phyloP scores from a whole-genome alignment of 1,140 invertebrate genomes.

The Phenacoccus solenopsis region DNA sequence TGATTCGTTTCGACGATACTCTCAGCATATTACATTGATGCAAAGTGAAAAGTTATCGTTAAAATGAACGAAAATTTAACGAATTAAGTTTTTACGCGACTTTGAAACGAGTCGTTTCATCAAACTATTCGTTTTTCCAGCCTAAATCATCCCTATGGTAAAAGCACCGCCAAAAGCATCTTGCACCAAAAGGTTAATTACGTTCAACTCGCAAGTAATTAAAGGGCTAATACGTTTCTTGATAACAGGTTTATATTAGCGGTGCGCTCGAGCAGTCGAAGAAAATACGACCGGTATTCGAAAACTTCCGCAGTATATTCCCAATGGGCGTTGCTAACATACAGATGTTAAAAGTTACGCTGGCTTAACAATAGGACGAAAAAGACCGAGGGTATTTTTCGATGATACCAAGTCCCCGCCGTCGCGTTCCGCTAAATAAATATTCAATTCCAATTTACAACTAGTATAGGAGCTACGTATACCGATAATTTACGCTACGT shows the following conservation, averaged over 20 bases:
- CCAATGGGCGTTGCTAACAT: background rate
- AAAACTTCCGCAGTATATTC: background rate
- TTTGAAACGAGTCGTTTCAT: background rate
- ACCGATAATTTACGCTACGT: too few species aligned
- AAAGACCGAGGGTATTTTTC: background rate
- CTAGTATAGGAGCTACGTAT: too few species aligned
- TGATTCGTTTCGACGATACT: too few species aligned
- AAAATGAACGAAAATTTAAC: background rate
- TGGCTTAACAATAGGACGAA: background rate
- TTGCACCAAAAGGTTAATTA: background rate
- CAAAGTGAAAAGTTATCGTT: too few species aligned
- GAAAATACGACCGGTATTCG: background rate
- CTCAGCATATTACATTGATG: too few species aligned
- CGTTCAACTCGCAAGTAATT: slow-evolving; percentile 1
- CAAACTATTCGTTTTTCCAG: background rate
- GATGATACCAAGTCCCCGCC: background rate
- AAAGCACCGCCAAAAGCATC: too few species aligned
- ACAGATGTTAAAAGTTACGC: slow-evolving; percentile 1
- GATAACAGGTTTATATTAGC: background rate
- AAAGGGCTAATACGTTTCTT: background rate
- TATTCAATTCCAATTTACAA: background rate
- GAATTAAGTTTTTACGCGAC: background rate
- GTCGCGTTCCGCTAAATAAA: background rate
- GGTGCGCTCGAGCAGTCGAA: background rate
- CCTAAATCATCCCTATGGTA: background rate